These are phyloP conservation scores for Manis javanica DNA, from an alignment of 2,797 vertebrate species.

Conservation along the genomic window DNA sequence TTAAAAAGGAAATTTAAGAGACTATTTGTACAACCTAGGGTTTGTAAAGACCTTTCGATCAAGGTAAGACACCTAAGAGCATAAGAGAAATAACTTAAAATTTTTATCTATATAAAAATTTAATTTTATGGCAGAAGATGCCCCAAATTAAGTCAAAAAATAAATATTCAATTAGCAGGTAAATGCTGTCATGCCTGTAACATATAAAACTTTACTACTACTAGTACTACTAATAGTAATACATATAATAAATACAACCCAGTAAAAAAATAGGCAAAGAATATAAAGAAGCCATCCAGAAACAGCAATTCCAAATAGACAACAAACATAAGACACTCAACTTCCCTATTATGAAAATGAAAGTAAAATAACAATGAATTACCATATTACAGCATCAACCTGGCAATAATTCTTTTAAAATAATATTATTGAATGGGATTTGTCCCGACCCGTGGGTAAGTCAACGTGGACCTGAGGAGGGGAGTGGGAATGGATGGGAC, in stretches of 20 bases:
- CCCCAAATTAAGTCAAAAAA: too few relatives aligned
- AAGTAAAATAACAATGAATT: background rate
- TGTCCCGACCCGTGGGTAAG: too few relatives aligned
- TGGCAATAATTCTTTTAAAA: background rate
- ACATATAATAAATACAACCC: too few relatives aligned
- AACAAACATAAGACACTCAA: background rate
- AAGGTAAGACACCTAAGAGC: background rate
- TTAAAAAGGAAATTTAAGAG: slow-evolving; percentile 7
- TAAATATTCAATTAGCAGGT: too few relatives aligned
- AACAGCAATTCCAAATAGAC: slow-evolving; percentile 16
- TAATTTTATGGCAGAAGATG: too few relatives aligned
- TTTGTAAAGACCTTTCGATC: slow-evolving; percentile 40
- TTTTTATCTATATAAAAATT: too few relatives aligned
- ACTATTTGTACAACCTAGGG: background rate
- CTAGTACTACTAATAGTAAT: too few relatives aligned
- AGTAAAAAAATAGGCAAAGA: too few relatives aligned
- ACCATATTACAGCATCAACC: background rate
- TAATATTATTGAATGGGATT: background rate
- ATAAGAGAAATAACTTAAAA: background rate
- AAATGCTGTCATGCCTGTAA: too few relatives aligned
- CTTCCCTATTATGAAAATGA: slow-evolving; percentile 12
- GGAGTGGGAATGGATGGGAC: too few relatives aligned
- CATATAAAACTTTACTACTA: too few relatives aligned
- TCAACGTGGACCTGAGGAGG: too few relatives aligned
- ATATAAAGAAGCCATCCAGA: background rate